phyloP scores from a whole-genome alignment of 2,888 invertebrate species.

The Spodoptera exigua region DNA sequence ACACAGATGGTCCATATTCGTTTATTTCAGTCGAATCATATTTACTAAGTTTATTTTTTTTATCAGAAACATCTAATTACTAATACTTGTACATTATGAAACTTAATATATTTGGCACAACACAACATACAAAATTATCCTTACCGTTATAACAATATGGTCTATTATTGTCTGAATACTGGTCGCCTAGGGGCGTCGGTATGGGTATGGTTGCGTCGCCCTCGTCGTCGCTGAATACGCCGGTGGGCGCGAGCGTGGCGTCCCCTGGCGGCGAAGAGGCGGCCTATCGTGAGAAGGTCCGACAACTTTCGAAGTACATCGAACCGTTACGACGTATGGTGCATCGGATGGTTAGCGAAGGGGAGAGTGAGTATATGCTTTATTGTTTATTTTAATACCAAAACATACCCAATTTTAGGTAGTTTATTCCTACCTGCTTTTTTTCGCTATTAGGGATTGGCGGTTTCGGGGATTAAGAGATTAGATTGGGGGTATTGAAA shows the following conservation, averaged over 20 bases:
- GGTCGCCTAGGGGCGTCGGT: conserved; percentile 70
- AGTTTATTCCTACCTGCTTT: not conserved
- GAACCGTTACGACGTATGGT: conserved; percentile 98
- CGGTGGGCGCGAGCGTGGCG: conserved; percentile 85
- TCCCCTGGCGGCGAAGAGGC: conserved; percentile 93
- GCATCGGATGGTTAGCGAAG: conserved; percentile 95
- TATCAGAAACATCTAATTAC: too few relatives aligned
- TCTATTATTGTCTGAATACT: conserved; percentile 41
- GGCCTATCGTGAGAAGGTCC: conserved; percentile 97
- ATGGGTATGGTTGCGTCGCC: conserved; percentile 92
- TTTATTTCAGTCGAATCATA: too few relatives aligned
- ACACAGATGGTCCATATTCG: too few relatives aligned
- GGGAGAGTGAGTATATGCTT: conserved; percentile 86
- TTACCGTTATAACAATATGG: conserved; percentile 23
- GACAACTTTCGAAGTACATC: conserved; percentile 97
- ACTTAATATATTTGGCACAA: too few relatives aligned
- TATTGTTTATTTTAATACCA: not conserved
- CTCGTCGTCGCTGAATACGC: conserved; percentile 95
- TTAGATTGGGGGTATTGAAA: too few relatives aligned
- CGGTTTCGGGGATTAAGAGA: too few relatives aligned
- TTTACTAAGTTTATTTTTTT: too few relatives aligned
- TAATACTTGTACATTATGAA: too few relatives aligned
- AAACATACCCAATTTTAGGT: too few relatives aligned
- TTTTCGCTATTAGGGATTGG: too few relatives aligned
- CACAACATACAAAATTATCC: not conserved